Conservation (phyloP, 1,140 invertebrate species). For the Branchinecta lindahli region DNA sequence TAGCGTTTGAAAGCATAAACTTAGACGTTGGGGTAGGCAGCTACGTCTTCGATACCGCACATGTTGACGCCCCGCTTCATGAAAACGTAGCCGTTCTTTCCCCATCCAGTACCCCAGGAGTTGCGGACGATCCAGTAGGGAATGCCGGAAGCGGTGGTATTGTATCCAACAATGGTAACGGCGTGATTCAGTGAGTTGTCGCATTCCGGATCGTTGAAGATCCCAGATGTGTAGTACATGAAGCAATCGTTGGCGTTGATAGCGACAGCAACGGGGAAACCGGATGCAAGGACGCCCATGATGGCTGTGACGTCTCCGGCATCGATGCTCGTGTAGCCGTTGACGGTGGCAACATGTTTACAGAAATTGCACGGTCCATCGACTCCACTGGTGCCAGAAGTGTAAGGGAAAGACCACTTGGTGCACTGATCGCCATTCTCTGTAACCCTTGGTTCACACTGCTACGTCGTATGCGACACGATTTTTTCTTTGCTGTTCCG, state of each 20-base stretch:
- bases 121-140: slow-evolving; percentile 33
- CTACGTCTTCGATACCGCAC: slow-evolving; percentile 23
- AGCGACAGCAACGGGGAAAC: slow-evolving; percentile 28
- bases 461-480: too few relatives aligned
- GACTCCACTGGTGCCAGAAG: background rate
- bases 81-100: slow-evolving; percentile 38
- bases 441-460: too few relatives aligned
- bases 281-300: slow-evolving; percentile 16
- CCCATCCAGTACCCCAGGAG: slow-evolving; percentile 33
- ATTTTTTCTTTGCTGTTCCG: too few relatives aligned
- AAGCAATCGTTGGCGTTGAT: slow-evolving; percentile 28
- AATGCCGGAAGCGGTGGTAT: slow-evolving; percentile 18
- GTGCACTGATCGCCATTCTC: background rate
- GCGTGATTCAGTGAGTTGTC: slow-evolving; percentile 35
- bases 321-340: slow-evolving; percentile 2
- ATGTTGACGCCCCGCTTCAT: slow-evolving; percentile 34
- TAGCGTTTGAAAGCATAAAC: too few relatives aligned
- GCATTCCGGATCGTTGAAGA: slow-evolving; percentile 35
- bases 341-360: background rate
- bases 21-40: background rate
- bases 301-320: slow-evolving; percentile 21
- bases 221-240: slow-evolving; percentile 25
- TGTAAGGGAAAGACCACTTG: background rate
- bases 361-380: background rate
- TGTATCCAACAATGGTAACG: slow-evolving; percentile 39